Conservation (phyloP, 1,140 invertebrate species). For the Caenorhabditis brenneri region DNA sequence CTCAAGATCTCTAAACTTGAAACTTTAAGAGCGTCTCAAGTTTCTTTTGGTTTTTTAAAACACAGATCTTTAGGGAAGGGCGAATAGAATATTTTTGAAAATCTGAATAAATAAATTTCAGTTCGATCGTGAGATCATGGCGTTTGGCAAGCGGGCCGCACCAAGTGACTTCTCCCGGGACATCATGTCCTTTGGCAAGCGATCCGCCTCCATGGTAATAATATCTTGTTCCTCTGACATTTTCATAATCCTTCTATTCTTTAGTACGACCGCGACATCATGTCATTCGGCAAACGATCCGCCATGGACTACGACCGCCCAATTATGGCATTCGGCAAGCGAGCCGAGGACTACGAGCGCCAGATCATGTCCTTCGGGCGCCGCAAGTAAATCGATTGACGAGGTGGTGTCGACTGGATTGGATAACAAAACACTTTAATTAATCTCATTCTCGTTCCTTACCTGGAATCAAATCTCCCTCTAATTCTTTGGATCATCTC, state of each 20-base stretch:
- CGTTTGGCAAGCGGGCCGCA: conserved; percentile 28
- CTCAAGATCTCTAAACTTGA: not conserved
- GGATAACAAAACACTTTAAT: no score
- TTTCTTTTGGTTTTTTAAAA: not conserved
- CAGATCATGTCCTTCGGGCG: conserved; percentile 33
- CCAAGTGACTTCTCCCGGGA: conserved; percentile 26
- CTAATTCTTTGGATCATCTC: not conserved
- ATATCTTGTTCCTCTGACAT: not conserved
- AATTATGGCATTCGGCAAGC: conserved; percentile 43
- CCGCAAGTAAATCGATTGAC: not conserved
- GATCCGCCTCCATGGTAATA: not conserved
- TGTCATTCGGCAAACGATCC: conserved; percentile 37
- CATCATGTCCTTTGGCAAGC: conserved; percentile 42
- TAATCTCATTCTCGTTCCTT: no score
- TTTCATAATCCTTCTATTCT: not conserved
- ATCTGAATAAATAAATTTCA: not conserved
- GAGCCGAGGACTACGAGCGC: conserved; percentile 36
- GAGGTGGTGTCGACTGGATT: not conserved
- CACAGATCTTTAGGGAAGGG: no score
- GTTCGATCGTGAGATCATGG: conserved; percentile 34
- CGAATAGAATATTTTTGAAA: not conserved
- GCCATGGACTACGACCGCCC: conserved; percentile 17
- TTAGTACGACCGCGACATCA: conserved; percentile 44
- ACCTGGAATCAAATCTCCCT: not conserved
- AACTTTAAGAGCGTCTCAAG: not conserved